phyloP scores from a whole-genome alignment of 2,113 vertebrate genomes.

The Prochilodus magdalenae region DNA sequence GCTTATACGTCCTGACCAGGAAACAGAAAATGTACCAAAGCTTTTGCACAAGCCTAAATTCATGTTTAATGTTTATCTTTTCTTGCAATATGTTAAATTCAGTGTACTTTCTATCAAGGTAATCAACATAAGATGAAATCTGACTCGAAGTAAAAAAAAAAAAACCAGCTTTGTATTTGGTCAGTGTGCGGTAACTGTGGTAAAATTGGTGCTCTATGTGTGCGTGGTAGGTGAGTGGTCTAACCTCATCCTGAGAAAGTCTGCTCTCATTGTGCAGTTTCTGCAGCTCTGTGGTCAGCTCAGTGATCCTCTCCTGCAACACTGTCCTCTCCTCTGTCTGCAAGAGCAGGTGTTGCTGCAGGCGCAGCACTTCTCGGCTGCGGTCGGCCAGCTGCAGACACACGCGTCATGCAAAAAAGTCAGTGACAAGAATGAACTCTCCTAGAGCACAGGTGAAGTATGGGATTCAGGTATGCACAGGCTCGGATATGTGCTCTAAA shows the following conservation, averaged over 20 bases:
- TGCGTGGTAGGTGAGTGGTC: not conserved
- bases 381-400: constrained; percentile 45
- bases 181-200: no score
- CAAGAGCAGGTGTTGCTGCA: constrained; percentile 62
- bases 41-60: no score
- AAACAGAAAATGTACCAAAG: no score
- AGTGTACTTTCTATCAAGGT: no score
- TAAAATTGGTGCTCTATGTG: not conserved
- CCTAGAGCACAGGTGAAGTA: not conserved
- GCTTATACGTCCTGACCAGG: no score
- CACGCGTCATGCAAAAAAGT: constrained; percentile 1
- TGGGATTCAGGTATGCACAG: constrained; percentile 53
- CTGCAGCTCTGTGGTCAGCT: constrained; percentile 69
- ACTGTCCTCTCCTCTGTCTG: constrained; percentile 63
- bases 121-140: no score
- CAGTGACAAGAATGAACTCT: not conserved
- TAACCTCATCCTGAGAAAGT: constrained; percentile 51
- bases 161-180: no score
- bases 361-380: constrained; percentile 62
- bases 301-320: constrained; percentile 60
- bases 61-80: no score
- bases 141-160: no score
- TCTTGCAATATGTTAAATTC: no score
- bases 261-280: constrained; percentile 60
- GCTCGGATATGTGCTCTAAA: no score